These are phyloP conservation scores for Aricia agestis DNA, from an alignment of 1,140 invertebrate species.

Conservation along the genomic window DNA sequence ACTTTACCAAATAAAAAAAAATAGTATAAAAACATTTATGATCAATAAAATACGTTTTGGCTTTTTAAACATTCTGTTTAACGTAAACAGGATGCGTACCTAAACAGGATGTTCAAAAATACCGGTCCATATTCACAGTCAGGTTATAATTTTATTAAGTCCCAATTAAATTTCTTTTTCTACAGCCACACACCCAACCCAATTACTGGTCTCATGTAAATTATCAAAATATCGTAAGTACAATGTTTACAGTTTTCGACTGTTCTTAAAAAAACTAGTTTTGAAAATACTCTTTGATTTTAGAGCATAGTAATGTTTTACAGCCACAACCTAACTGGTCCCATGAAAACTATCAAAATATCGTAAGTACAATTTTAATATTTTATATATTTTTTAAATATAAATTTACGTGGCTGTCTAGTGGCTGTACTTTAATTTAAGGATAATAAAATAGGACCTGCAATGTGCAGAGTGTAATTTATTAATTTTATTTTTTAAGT, in stretches of 20 bases:
- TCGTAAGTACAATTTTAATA: background rate
- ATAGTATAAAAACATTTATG: no score
- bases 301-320: background rate
- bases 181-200: background rate
- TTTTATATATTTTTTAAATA: no score
- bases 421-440: no score
- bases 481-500: no score
- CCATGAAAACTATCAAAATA: conserved; percentile 1
- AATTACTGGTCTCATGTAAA: background rate
- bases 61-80: background rate
- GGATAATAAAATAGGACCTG: no score
- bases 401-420: no score
- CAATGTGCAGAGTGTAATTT: no score
- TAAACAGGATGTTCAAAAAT: no score
- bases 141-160: background rate
- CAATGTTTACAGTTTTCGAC: background rate
- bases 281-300: no score
- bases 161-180: background rate
- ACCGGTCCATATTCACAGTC: background rate
- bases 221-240: background rate
- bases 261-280: no score
- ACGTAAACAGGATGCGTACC: no score
- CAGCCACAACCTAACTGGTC: background rate
- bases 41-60: background rate
- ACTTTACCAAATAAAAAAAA: background rate